Evolutionary conservation across 2,888 invertebrate species (phyloP).

Genomic region (Colletes collaris): DNA sequence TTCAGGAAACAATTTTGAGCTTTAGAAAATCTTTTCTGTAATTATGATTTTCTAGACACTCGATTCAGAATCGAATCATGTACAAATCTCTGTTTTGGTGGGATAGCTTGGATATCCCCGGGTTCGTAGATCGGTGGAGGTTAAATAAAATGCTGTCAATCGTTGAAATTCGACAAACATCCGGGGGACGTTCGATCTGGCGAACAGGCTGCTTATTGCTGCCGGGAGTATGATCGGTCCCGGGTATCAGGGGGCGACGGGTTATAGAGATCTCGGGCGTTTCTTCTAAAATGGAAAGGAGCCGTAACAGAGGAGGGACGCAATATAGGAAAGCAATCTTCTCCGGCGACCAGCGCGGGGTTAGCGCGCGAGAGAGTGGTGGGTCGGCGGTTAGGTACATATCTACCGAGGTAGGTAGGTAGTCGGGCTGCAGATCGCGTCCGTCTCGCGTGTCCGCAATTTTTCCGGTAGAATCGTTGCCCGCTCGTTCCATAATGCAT

Average conservation of each 20-base stretch:
- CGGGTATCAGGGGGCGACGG: slow-evolving; percentile 9
- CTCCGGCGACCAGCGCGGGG: slow-evolving; percentile 52
- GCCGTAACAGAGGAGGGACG: slow-evolving; percentile 49
- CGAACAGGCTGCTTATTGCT: slow-evolving; percentile 39
- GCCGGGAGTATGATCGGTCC: slow-evolving; percentile 37
- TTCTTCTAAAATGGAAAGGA: slow-evolving; percentile 63
- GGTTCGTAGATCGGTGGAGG: too few species aligned
- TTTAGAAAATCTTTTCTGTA: too few species aligned
- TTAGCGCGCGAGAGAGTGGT: slow-evolving; percentile 45
- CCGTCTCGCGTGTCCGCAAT: slow-evolving; percentile 78
- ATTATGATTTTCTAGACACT: too few species aligned
- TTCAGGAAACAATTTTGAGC: too few species aligned
- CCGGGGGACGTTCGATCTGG: not conserved
- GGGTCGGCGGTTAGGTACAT: slow-evolving; percentile 56
- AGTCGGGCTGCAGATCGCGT: slow-evolving; percentile 72
- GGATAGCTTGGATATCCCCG: too few species aligned
- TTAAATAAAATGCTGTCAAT: not conserved
- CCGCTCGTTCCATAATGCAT: slow-evolving; percentile 79
- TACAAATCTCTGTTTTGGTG: too few species aligned
- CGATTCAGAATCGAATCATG: too few species aligned
- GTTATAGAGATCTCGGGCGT: slow-evolving; percentile 47
- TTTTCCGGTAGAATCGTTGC: slow-evolving; percentile 77
- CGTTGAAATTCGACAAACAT: slow-evolving; percentile 3
- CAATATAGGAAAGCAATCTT: slow-evolving; percentile 74
- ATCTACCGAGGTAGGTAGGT: slow-evolving; percentile 53